Evolutionary conservation across 2,888 invertebrate genomes (phyloP), one percentile per base, ranked within the genome.

Genomic region (Coleophora flavipennella): DNA sequence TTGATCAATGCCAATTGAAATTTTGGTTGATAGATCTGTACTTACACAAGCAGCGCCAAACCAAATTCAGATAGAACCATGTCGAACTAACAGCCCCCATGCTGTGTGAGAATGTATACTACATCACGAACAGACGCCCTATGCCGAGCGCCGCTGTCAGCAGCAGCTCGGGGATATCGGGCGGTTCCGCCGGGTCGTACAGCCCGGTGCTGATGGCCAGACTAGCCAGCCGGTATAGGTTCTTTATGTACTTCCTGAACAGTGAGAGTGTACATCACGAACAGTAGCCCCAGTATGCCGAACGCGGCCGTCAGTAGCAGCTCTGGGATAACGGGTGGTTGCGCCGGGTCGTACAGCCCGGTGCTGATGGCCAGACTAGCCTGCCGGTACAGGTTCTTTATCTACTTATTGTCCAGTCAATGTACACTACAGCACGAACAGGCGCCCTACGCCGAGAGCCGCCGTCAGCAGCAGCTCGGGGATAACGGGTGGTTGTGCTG

Each of bases 191-290:
- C 0, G 61, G 57, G 6, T 43, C 56, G 42, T 58, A 62, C 35
- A 62, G 60, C 0, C 68, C 69, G 1, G 65, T 61, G 1, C 75
- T 71, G 20, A 72, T 56, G 33, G 63, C 63, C 25, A 70, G 38
- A 0, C 66, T 63, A 12, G 58, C 57, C 1, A 64, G 64, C 31
- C 57, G 45, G 41, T 62, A 70, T 25, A 76, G 43, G 42, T 67
- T 69, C 0, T 57, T 55, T n/a, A 56, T 55, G 43, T 74, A 75
- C 42, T 63, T 69, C 28, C 11, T 29, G 29, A 29, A 6, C 29
- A 11, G 29, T 11, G 36, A 68, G 59, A 2, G 55, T 42, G 40
- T 66, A 66, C 2, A 57, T 53, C 3, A 70, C 36, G 47, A 69
- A 71, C 3, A 68, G 13, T 1, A 73, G 36, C 0, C 75, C 72